Evolutionary conservation across 2,797 vertebrate species (phyloP), one percentile per base, ranked within the genome.

Genomic region (Rhabdophis nuchalis): DNA sequence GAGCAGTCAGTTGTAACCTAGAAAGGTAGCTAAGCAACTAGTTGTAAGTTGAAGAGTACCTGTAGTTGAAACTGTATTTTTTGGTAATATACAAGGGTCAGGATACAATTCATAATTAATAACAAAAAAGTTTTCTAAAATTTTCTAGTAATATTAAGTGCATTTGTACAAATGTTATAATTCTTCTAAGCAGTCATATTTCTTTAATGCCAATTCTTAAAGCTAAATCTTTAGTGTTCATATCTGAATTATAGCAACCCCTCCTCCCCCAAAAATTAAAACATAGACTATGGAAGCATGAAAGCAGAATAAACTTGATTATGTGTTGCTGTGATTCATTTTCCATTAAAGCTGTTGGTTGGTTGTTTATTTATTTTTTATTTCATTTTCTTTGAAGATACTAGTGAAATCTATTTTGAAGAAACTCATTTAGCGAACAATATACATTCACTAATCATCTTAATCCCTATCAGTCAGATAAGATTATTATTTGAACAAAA

Each of bases 381-480:
- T 85, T 93, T 91, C 5, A 92, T 96, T 89, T 72, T 86, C 86
- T 82, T 85, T 72, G 64, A 50, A 52, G 92, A 11, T 92, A 93
- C 86, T 91, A 92, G 52, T 77, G 93, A 93, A 96, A 93, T 36
- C n/a, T 87, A 0, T 93, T 95, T 91, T 88, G 57, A 90, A 87
- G 88, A 91, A 91, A 57, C 57, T 91, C 88, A 87, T 20, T 93
- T 90, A 88, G 86, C 90, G 93, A 95, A 88, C 87, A 93, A 93
- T 52, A 94, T 95, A 92, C 60, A 50, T 95, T 94, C 95, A 89
- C 89, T 95, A 86, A 93, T 92, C 29, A 58, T 91, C 90, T 94
- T 94, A 95, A 96, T 86, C 90, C 89, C 41, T 53, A 94, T 94
- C 94, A 93, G 86, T 93, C 94, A 94, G 94, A 64, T 61, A 27